Conservation (phyloP, 2,113 vertebrate genomes). For the Laticauda colubrina region DNA sequence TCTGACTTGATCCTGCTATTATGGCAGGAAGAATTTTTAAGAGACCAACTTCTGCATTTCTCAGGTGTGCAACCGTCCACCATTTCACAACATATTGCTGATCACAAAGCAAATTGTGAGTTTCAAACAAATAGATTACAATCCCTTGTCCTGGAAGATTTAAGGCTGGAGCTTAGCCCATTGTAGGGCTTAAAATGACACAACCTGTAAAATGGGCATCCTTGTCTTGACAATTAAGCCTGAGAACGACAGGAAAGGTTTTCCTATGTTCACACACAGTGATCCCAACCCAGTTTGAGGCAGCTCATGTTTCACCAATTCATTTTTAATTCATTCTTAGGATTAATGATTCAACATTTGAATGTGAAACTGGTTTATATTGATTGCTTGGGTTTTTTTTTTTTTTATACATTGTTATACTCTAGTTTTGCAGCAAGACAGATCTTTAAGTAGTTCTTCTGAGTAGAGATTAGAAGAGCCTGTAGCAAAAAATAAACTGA, state of each 20-base stretch:
- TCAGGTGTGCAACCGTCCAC: background rate
- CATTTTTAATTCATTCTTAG: background rate
- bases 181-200: background rate
- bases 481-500: background rate
- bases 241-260: too few species aligned
- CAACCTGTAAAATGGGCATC: background rate
- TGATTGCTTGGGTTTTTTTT: background rate
- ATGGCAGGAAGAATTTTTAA: background rate
- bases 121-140: background rate
- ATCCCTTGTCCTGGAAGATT: too few species aligned
- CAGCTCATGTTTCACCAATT: background rate
- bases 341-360: background rate
- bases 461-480: background rate
- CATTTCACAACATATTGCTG: background rate
- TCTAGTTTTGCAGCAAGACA: background rate
- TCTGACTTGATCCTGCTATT: too few species aligned
- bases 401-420: too few species aligned
- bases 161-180: background rate
- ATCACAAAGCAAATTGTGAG: background rate
- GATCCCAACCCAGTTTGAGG: background rate
- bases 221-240: background rate
- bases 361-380: background rate
- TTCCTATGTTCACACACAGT: background rate
- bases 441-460: background rate
- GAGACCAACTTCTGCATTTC: background rate